These are phyloP conservation scores for Ricordea florida DNA, from an alignment of 92 coral and sea anemone genomes.

Conservation along the genomic window DNA sequence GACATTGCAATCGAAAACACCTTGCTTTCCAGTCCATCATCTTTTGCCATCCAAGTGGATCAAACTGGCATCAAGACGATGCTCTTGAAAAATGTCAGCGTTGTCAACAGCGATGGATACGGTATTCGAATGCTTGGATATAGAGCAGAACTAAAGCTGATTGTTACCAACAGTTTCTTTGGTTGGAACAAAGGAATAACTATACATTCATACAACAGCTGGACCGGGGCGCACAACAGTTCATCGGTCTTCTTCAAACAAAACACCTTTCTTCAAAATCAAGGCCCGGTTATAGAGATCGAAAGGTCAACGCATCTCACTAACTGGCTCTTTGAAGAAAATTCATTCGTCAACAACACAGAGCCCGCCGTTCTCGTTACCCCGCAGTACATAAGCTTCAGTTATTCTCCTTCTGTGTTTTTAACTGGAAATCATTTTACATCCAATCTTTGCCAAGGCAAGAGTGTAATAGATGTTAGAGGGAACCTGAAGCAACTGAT, in stretches of 20 bases:
- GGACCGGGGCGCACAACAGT: not conserved
- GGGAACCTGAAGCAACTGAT: not conserved
- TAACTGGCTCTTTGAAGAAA: constrained; percentile 27
- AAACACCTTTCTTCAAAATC: constrained; percentile 5
- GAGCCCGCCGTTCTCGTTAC: constrained; percentile 14
- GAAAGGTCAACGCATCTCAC: not conserved
- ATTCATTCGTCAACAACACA: constrained; percentile 21
- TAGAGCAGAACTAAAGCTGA: not conserved
- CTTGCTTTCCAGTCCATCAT: not conserved
- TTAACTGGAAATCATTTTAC: constrained; percentile 17
- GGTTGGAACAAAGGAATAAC: constrained; percentile 7
- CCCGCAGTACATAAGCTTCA: not conserved
- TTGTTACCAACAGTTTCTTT: constrained; percentile 1
- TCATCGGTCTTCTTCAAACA: not conserved
- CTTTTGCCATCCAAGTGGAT: not conserved
- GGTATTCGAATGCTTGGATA: not conserved
- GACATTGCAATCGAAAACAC: not conserved
- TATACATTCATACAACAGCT: not conserved
- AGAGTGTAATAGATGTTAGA: constrained; percentile 30
- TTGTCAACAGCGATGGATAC: not conserved
- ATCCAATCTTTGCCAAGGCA: constrained; percentile 1
- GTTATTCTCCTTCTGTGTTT: not conserved
- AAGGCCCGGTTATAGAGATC: constrained; percentile 26
- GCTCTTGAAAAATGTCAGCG: not conserved
- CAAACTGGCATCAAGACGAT: not conserved